These are phyloP conservation scores for Crocuta crocuta DNA, from an alignment of 2,113 vertebrate genomes.

Conservation along the genomic window DNA sequence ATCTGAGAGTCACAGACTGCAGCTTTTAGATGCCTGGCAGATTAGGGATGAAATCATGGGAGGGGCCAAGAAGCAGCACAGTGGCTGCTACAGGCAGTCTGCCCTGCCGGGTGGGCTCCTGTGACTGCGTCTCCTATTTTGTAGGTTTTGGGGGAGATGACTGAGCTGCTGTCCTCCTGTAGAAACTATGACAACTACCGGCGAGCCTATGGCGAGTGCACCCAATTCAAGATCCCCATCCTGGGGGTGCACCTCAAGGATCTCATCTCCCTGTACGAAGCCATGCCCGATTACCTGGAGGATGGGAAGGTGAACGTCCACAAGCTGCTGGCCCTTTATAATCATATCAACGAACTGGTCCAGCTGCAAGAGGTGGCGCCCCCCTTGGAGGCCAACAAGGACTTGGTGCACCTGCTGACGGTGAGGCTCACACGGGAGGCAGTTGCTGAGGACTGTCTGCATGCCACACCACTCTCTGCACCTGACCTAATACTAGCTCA, in stretches of 20 bases:
- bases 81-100: background rate
- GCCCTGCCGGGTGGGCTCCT: background rate
- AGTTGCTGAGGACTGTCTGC: background rate
- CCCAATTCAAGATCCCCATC: constrained; percentile 96
- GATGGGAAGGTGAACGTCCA: constrained; percentile 95
- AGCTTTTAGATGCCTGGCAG: background rate
- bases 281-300: constrained; percentile 95
- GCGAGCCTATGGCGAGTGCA: constrained; percentile 91
- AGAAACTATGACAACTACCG: constrained; percentile 97
- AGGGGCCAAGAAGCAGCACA: background rate
- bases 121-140: background rate
- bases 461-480: background rate
- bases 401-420: constrained; percentile 96
- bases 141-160: constrained; percentile 97
- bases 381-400: constrained; percentile 95
- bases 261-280: constrained; percentile 95
- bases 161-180: constrained; percentile 95
- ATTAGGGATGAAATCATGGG: background rate
- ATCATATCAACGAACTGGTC: constrained; percentile 95
- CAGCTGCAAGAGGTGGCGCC: constrained; percentile 95
- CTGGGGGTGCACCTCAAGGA: constrained; percentile 97
- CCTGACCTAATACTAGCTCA: background rate
- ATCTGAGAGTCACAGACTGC: background rate
- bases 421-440: constrained; percentile 81
- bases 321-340: constrained; percentile 95